Percentiles rank a stretch among this genome's conserved stretches.
Evolutionary conservation across 2,797 vertebrate species (phyloP).

Genomic region (Geotrypetes seraphini): DNA sequence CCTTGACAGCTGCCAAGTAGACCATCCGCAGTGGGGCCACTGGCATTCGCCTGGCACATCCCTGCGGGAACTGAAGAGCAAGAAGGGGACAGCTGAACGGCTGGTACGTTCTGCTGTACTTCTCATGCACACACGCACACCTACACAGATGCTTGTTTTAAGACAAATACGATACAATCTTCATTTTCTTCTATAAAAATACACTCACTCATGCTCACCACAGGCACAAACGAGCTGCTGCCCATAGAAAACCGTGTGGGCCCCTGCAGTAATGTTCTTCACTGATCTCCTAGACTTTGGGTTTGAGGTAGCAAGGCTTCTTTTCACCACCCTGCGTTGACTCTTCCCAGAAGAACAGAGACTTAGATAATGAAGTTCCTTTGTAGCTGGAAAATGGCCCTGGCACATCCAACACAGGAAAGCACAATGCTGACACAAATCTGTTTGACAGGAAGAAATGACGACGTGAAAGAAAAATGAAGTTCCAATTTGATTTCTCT

Average conservation of each 20-base stretch:
- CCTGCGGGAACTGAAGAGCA: constrained; percentile 28
- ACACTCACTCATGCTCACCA: not conserved
- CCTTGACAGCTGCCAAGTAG: constrained; percentile 35
- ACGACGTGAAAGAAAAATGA: constrained; percentile 16
- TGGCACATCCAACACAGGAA: no score
- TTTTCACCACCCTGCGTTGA: constrained; percentile 37
- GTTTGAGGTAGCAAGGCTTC: constrained; percentile 29
- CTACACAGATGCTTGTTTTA: no score
- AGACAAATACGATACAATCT: no score
- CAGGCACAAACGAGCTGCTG: constrained; percentile 46
- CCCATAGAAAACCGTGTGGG: constrained; percentile 54
- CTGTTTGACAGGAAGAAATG: constrained; percentile 15
- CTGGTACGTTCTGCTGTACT: no score
- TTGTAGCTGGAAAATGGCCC: no score
- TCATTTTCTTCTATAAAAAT: not conserved
- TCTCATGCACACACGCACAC: no score
- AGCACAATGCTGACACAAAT: constrained; percentile 10
- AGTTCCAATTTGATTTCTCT: constrained; percentile 13
- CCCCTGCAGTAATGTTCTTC: constrained; percentile 33
- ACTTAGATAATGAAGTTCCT: constrained; percentile 6
- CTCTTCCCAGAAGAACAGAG: constrained; percentile 32
- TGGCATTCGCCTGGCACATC: constrained; percentile 36
- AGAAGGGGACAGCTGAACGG: constrained; percentile 28
- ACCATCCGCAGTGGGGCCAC: constrained; percentile 10
- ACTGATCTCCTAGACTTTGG: constrained; percentile 44